Conservation (phyloP, 2,113 vertebrate genomes). For the Arothron firmamentum region DNA sequence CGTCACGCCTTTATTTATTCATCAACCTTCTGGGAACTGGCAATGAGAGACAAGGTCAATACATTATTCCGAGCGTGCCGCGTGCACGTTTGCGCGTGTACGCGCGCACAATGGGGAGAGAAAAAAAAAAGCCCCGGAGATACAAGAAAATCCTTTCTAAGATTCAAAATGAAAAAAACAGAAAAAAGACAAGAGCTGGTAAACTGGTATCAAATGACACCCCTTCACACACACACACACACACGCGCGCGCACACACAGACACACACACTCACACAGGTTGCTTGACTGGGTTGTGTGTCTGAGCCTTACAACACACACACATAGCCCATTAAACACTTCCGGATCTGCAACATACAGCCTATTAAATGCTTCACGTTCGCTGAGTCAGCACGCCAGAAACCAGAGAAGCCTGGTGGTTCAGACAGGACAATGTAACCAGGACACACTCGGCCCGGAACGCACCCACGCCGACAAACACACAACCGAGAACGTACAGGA, state of each 20-base stretch:
- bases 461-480: slow-evolving; percentile 1
- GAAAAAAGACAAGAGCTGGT: background rate
- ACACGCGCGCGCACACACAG: background rate
- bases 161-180: too few species aligned
- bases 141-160: too few species aligned
- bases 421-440: slow-evolving; percentile 30
- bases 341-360: slow-evolving; percentile 55
- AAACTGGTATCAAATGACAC: slow-evolving; percentile 17
- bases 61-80: slow-evolving; percentile 35
- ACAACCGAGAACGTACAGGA: background rate
- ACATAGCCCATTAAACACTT: slow-evolving; percentile 57
- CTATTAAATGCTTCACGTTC: slow-evolving; percentile 51
- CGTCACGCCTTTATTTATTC: slow-evolving; percentile 69
- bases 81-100: background rate
- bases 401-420: slow-evolving; percentile 26
- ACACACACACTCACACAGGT: slow-evolving; percentile 32
- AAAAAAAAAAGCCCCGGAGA: too few species aligned
- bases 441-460: slow-evolving; percentile 15
- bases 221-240: background rate
- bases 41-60: slow-evolving; percentile 65
- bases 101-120: too few species aligned
- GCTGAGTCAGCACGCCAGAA: slow-evolving; percentile 63
- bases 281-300: slow-evolving; percentile 40
- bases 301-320: slow-evolving; percentile 56
- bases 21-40: slow-evolving; percentile 66